Evolutionary conservation across 2,113 vertebrate genomes (phyloP), one percentile per base, ranked within the genome.

Genomic region (Hyaena hyaena): DNA sequence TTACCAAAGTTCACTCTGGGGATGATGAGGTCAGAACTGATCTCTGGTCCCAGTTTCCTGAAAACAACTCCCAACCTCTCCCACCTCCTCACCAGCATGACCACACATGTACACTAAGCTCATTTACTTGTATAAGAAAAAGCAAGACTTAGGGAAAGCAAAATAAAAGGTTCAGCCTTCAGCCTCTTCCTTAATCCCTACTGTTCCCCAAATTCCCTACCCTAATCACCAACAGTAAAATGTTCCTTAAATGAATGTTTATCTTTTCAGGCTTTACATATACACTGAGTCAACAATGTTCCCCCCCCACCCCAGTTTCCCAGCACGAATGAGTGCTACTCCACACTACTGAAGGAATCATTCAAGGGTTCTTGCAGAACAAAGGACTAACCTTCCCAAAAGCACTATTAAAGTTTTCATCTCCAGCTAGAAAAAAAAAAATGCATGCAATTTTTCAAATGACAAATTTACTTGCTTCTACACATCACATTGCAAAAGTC

Each of bases 371-470:
- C 73, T 71, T 55, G 5, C 5, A 48, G 73, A 96, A 83, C 68
- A 26, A 61, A 97, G 58, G 21, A 21, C 31, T 26, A 31, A 84
- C 58, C 63, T 61, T 65, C 53, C 16, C 17, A 48, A 63, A 91
- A 68, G 43, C 19, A 71, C n/a, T 45, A 63, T 74, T 69, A 63
- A 81, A 15, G 0, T 80, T 80, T 93, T 93, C 21, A 84, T 73
- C 55, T 88, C 21, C 24, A 43, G 9, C 82, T 84, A 73, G 31
- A 7, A 45, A 45, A 73, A 45, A 73, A 43, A 66, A 71, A 79
- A 87, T 33, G 10, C 43, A 93, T 31, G 28, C 15, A 81, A n/a
- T 86, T 94, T 96, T 82, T 71, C 58, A 19, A 94, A 10, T 89
- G 28, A 77, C 28, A 89, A 77, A 76, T 66, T 48, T 92, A 23